Evolutionary conservation across 2,797 vertebrate genomes (phyloP).

Genomic region (Melanotaenia trifasciata): DNA sequence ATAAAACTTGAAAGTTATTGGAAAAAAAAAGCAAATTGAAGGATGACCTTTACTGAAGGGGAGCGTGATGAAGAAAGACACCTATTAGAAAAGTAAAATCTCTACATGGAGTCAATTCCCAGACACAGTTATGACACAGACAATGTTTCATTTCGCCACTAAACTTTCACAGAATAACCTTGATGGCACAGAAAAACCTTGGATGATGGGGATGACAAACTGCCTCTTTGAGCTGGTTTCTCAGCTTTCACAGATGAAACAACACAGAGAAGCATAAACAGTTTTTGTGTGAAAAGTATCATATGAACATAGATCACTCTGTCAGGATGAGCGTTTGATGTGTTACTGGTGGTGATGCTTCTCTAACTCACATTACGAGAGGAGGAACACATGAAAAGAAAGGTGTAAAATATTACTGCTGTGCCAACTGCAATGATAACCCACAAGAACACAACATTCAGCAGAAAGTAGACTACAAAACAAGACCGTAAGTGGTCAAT

Average conservation of each 20-base stretch:
- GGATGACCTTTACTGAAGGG: background rate
- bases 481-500: slow-evolving; percentile 20
- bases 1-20: background rate
- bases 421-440: slow-evolving; percentile 22
- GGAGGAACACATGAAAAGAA: slow-evolving; percentile 21
- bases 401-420: slow-evolving; percentile 46
- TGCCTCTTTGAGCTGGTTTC: slow-evolving; percentile 45
- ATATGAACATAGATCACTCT: slow-evolving; percentile 50
- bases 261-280: slow-evolving; percentile 38
- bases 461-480: slow-evolving; percentile 55
- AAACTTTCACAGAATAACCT: slow-evolving; percentile 16
- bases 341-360: slow-evolving; percentile 35
- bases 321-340: slow-evolving; percentile 61
- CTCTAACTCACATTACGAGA: slow-evolving; percentile 22
- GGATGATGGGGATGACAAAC: slow-evolving; percentile 42
- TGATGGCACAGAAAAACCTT: slow-evolving; percentile 1
- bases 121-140: background rate
- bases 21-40: background rate
- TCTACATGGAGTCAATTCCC: background rate
- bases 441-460: slow-evolving; percentile 23
- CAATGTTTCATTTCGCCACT: slow-evolving; percentile 33
- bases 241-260: slow-evolving; percentile 69
- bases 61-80: background rate
- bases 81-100: background rate
- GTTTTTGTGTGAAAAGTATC: slow-evolving; percentile 49